Percentiles rank a stretch among this genome's conserved stretches.
Evolutionary conservation across 1,140 invertebrate species (phyloP).

Genomic region (Aphaenogaster rudis): DNA sequence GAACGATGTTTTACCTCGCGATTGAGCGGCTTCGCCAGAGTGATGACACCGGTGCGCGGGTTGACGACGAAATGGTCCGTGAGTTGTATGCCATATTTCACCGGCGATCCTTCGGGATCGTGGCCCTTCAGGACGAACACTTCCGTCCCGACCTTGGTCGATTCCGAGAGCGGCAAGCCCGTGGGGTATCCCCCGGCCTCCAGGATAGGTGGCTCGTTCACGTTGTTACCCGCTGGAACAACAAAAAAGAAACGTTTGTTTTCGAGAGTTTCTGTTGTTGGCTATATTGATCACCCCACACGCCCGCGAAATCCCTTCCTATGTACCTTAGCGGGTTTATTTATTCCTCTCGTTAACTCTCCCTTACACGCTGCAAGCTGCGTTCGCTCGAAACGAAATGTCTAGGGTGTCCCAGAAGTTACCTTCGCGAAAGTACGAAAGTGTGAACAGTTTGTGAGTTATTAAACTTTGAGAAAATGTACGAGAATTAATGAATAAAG

Average conservation of each 20-base stretch:
- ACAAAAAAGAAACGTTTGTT: constrained; percentile 59
- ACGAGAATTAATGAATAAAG: neutral
- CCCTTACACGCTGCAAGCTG: neutral
- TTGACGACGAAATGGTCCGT: constrained; percentile 94
- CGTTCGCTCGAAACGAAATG: constrained; percentile 22
- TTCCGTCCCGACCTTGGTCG: constrained; percentile 91
- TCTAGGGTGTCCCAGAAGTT: constrained; percentile 3
- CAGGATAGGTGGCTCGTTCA: constrained; percentile 85
- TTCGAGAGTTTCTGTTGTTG: constrained; percentile 36
- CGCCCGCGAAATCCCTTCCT: constrained; percentile 14
- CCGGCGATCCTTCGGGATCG: constrained; percentile 92
- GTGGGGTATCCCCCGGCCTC: constrained; percentile 82
- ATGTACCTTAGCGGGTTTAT: constrained; percentile 33
- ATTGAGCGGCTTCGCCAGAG: constrained; percentile 92
- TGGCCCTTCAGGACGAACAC: constrained; percentile 92
- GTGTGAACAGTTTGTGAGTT: neutral
- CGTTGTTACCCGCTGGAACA: constrained; percentile 84
- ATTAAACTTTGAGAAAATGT: neutral
- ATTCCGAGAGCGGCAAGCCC: constrained; percentile 91
- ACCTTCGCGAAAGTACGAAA: neutral
- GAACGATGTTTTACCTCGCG: constrained; percentile 90
- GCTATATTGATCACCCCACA: constrained; percentile 32
- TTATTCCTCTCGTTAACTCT: constrained; percentile 51
- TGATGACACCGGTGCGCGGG: constrained; percentile 92
- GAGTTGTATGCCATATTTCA: constrained; percentile 92